Evolutionary conservation across 2,888 invertebrate species (phyloP), one percentile per base, ranked within the genome.

Genomic region (Leptopilina drosophilae): DNA sequence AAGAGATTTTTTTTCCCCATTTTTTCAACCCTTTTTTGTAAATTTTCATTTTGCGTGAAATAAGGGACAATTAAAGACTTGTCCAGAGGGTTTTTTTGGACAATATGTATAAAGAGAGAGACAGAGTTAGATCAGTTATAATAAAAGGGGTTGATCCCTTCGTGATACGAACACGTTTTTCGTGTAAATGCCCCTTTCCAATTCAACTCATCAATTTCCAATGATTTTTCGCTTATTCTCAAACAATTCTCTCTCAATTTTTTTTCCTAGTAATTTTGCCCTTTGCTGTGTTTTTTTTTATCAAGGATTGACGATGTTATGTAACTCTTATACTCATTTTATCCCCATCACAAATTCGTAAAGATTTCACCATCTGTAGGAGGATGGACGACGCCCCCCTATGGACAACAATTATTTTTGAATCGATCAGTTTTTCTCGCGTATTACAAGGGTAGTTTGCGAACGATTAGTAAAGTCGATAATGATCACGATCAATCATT

Each of bases 351-450:
- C 53, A 49, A 73, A 56, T 46, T 67, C 77, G 80, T 78, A 42
- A 83, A 81, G 83, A 77, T 65, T 42, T 80, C 81, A 80, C 81
- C 83, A 82, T 82, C 82, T 84, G 82, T 81, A 81, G 81, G 81
- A 80, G 78, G 83, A 79, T 81, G 80, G 73, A 64, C 65, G 76
- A 59, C 59, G 15, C 77, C 79, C 77, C 82, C 81, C 83, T 83
- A 76, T 78, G 85, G 84, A 83, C 84, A 84, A 86, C 90, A 90
- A 91, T 91, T 91, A 91, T 90, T 90, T 87, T 81, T 83, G 84
- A 89, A 91, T 91, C 90, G 87, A 89, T 91, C 91, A 90, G 87
- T 84, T 87, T 82, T 77, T 76, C 82, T 78, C 79, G 76, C 78
- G 85, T 87, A 88, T 88, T 87, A 87, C 4, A 33, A 3, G 33